Base-by-base conservation (phyloP, 2,797 vertebrate genomes). In the Halcyon chelicuti region DNA sequence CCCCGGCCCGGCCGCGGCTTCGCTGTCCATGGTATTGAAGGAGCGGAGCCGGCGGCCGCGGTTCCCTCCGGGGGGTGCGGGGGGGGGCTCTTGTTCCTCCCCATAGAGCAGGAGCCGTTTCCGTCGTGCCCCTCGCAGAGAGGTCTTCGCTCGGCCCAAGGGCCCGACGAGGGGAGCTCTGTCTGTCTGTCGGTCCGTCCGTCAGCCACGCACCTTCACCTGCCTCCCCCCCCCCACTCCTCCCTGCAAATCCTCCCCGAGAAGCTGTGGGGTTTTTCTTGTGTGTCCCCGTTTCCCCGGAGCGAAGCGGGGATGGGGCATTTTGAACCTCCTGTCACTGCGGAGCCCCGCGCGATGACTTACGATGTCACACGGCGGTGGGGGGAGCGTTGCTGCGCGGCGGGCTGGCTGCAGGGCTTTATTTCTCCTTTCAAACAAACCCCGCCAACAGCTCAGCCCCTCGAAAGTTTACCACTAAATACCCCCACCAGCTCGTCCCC, bases 21-120 rank as follows among this genome's bases (percentile, higher is more conserved):
- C 92, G 97, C 98, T 98, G 98, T 98, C 98, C 98, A 98, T 98
- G 98, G 98, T 98, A 67, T 98, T 98, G 98, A 98, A 95, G 73
- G 73, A 86, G 44, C 46, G 14, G 74, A 62, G 82, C 66, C 12
- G 51, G 49, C 80, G 5, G 84, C 58, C 0, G 71, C 71, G 20
- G 66, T 1, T 44, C 72, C 6, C 3, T 13, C 2, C 35, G 25
- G 33, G 6, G 28, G n/a, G 46, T 12, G 44, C 7, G 31, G 42
- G 66, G 22, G 46, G 44, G 16, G 40, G 9, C 42, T 25, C 31
- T 46, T 20, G 12, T 13, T 46, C 25, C 42, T 10, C 29, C 3
- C 29, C 63, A 2, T 1, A 9, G 22, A 49, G 1, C 26, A 12
- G n/a, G 15, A 49, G 31, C 5, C 1, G 18, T 54, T 87, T 39